Conservation (phyloP, 2,797 vertebrate genomes). For the Platalea minor region DNA sequence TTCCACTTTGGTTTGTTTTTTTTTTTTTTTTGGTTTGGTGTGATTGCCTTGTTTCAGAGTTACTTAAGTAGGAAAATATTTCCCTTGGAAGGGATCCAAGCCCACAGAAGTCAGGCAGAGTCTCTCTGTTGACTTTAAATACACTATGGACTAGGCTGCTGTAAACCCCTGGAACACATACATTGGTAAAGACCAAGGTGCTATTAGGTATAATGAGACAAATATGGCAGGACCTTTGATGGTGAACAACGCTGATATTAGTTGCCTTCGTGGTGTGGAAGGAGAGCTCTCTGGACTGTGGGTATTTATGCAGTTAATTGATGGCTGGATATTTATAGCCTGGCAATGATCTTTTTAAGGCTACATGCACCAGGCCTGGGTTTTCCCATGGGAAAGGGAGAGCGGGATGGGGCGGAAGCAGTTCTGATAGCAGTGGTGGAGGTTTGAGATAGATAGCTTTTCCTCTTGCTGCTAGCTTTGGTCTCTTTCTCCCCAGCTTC, state of each 20-base stretch:
- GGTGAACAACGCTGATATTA: not conserved
- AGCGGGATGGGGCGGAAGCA: not conserved
- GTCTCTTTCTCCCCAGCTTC: not conserved
- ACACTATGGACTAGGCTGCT: conserved; percentile 9
- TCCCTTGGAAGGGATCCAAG: conserved; percentile 54
- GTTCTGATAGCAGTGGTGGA: not conserved
- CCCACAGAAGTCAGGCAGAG: conserved; percentile 46
- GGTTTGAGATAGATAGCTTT: not conserved
- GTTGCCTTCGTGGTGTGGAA: rapidly evolving
- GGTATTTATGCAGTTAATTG: not conserved
- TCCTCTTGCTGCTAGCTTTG: not conserved
- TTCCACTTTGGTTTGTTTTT: not conserved
- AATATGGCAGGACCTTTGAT: not conserved
- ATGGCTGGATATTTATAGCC: conserved; percentile 29
- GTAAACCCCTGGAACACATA: not conserved
- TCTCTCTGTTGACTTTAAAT: conserved; percentile 43
- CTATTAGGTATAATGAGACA: not conserved
- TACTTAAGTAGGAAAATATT: conserved; percentile 65
- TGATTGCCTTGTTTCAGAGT: conserved; percentile 29
- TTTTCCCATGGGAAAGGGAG: not conserved
- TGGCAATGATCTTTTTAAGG: conserved; percentile 13
- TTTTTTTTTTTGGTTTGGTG: not conserved
- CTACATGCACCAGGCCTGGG: not conserved
- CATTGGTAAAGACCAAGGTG: not conserved
- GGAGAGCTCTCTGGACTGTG: not conserved